A percentile compares a stretch with the other conserved stretches of the same genome.
These are phyloP conservation scores for Agapornis roseicollis DNA, from an alignment of 2,113 vertebrate genomes.

Conservation along the genomic window DNA sequence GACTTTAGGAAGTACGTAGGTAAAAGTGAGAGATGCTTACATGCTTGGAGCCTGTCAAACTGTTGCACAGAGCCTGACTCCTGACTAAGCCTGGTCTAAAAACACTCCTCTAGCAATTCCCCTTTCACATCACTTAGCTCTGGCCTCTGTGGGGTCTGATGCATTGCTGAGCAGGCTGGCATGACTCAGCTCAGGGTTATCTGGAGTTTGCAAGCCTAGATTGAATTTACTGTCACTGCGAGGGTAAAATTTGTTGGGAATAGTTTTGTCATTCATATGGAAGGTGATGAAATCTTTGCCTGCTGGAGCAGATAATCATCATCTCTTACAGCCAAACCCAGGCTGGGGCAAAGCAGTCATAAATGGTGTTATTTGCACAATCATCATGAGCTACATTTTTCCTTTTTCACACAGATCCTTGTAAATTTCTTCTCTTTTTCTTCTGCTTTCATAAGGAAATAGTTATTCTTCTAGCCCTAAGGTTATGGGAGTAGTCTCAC, in stretches of 20 bases:
- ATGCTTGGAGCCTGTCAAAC: background rate
- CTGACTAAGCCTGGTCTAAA: background rate
- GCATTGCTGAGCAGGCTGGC: background rate
- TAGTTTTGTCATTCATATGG: constrained; percentile 35
- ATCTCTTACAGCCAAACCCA: background rate
- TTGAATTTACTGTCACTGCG: constrained; percentile 45
- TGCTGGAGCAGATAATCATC: background rate
- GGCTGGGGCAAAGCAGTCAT: background rate
- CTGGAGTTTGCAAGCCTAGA: background rate
- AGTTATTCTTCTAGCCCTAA: background rate
- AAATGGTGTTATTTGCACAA: background rate
- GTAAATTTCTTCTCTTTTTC: background rate
- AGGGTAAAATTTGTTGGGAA: constrained; percentile 43
- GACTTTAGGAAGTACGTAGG: background rate
- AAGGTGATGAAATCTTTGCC: constrained; percentile 29
- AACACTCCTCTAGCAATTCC: background rate
- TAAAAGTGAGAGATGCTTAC: background rate
- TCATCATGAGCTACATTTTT: background rate
- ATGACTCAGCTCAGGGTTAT: constrained; percentile 49
- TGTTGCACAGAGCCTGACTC: background rate
- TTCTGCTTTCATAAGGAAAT: background rate
- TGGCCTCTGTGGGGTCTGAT: background rate
- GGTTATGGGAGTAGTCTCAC: background rate
- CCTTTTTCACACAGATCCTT: background rate
- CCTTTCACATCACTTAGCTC: background rate